Conservation (phyloP, 2,113 vertebrate species). For the Apaloderma vittatum region DNA sequence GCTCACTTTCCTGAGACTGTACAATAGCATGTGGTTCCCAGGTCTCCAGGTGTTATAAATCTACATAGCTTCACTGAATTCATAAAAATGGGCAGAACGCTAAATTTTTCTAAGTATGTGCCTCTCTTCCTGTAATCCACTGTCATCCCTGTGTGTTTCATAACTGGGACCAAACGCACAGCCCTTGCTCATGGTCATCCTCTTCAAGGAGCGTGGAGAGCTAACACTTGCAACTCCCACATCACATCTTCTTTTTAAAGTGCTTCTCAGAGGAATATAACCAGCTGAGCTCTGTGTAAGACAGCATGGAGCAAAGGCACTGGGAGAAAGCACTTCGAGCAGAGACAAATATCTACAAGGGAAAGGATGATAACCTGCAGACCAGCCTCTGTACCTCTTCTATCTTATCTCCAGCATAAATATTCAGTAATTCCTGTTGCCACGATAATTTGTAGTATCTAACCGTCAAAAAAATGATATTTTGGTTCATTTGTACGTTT, state of each 20-base stretch:
- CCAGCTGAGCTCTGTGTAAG: neutral
- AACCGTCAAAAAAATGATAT: neutral
- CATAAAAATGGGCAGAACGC: neutral
- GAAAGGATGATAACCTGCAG: neutral
- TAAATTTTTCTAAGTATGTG: neutral
- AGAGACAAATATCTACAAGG: neutral
- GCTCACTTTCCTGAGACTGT: neutral
- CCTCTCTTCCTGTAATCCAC: neutral
- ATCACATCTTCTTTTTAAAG: neutral
- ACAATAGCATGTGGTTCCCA: neutral
- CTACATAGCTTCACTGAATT: neutral
- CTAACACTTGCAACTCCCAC: neutral
- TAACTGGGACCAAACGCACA: neutral
- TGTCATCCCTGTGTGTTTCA: rapidly evolving
- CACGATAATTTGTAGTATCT: neutral
- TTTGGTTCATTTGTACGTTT: neutral
- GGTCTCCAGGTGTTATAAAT: neutral
- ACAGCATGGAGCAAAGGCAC: neutral
- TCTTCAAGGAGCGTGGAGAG: neutral
- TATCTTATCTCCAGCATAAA: neutral
- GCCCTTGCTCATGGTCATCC: rapidly evolving
- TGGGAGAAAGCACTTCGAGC: neutral
- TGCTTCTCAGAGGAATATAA: neutral
- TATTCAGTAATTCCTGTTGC: neutral
- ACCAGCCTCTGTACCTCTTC: neutral